phyloP scores from a whole-genome alignment of 2,113 vertebrate genomes.

The Pelvicachromis taeniatus region DNA sequence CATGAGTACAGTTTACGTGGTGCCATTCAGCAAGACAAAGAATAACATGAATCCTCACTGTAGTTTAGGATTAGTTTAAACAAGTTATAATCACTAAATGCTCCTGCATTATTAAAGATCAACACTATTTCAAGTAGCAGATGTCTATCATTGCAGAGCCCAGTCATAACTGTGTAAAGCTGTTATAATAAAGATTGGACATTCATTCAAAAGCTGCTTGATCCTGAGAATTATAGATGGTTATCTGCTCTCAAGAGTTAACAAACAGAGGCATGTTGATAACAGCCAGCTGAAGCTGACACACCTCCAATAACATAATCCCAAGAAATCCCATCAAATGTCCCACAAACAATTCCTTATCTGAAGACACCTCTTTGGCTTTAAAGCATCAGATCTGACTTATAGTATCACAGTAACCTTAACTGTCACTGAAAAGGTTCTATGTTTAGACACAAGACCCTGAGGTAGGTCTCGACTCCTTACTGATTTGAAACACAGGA shows the following conservation, averaged over 20 bases:
- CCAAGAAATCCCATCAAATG: constrained; percentile 5
- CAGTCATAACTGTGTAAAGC: not conserved
- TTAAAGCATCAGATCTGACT: not conserved
- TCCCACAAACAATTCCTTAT: not conserved
- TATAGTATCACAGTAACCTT: not conserved
- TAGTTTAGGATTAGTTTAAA: not conserved
- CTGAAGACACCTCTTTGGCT: not conserved
- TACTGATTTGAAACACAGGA: constrained; percentile 28
- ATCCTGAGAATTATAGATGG: not conserved
- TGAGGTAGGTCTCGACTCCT: not conserved
- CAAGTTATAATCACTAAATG: not conserved
- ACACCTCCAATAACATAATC: not conserved
- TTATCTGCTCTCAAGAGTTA: not conserved
- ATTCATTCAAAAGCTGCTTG: not conserved
- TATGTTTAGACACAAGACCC: constrained; percentile 24
- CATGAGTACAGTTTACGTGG: not conserved
- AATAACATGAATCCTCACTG: not conserved
- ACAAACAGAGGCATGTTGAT: not conserved
- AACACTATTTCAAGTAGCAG: not conserved
- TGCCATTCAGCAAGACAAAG: not conserved
- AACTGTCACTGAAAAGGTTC: not conserved
- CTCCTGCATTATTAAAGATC: not conserved
- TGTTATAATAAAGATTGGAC: not conserved
- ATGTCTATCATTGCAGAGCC: not conserved
- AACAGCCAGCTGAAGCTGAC: not conserved